Conservation (phyloP, 2,113 vertebrate genomes). For the Dicentrarchus labrax region DNA sequence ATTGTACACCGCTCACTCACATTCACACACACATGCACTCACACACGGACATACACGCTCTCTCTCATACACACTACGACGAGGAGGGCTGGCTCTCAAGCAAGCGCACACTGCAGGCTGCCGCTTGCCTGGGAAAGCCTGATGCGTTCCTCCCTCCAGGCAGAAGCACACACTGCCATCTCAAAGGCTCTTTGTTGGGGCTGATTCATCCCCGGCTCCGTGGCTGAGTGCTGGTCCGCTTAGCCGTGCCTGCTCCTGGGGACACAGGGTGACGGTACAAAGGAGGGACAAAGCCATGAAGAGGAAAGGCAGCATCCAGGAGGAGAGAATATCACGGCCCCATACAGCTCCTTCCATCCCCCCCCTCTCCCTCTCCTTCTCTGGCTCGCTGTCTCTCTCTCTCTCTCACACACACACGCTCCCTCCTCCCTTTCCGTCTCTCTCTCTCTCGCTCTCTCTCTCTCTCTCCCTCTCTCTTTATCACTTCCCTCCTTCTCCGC, state of each 20-base stretch:
- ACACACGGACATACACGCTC: conserved; percentile 63
- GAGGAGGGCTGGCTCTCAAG: conserved; percentile 79
- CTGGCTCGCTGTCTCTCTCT: conserved; percentile 48
- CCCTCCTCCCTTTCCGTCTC: conserved; percentile 40
- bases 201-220: conserved; percentile 77
- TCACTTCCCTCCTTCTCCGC: conserved; percentile 71
- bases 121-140: conserved; percentile 85
- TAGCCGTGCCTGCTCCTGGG: conserved; percentile 69
- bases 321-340: conserved; percentile 76
- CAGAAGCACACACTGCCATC: conserved; percentile 81
- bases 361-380: conserved; percentile 59
- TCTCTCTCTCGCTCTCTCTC: conserved; percentile 59
- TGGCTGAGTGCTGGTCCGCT: conserved; percentile 71
- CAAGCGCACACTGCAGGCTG: conserved; percentile 85
- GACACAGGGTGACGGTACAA: conserved; percentile 56
- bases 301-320: conserved; percentile 75
- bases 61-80: conserved; percentile 55
- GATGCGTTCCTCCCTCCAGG: conserved; percentile 86
- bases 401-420: conserved; percentile 42
- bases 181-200: conserved; percentile 84
- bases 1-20: conserved; percentile 59
- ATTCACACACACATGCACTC: conserved; percentile 56
- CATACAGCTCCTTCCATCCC: conserved; percentile 74
- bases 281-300: conserved; percentile 74
- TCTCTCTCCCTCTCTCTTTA: conserved; percentile 65